phyloP scores from a whole-genome alignment of 2,113 vertebrate species.

The Fregetta grallaria region DNA sequence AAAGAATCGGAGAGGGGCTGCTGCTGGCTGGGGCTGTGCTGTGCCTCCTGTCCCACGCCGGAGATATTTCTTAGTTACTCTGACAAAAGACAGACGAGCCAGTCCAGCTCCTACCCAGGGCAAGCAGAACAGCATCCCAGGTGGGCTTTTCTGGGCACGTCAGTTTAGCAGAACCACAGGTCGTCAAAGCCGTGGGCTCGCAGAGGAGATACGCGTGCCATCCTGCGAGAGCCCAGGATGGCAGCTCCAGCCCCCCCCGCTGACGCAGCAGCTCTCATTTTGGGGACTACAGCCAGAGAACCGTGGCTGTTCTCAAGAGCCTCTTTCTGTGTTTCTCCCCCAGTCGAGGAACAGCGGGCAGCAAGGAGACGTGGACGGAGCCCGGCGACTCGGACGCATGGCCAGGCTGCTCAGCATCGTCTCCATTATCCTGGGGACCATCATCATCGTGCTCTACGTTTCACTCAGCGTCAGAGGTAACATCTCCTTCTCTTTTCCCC shows the following conservation, averaged over 20 bases:
- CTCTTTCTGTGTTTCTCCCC: background rate
- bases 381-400: slow-evolving; percentile 83
- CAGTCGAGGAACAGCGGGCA: slow-evolving; percentile 87
- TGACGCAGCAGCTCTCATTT: background rate
- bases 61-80: background rate
- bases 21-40: background rate
- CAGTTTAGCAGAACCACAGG: background rate
- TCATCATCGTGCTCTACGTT: slow-evolving; percentile 80
- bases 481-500: background rate
- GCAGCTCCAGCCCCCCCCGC: background rate
- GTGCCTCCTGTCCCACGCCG: background rate
- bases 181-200: accelerated
- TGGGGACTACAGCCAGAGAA: background rate
- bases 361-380: slow-evolving; percentile 84
- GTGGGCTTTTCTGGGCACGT: background rate
- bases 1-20: background rate
- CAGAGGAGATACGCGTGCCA: accelerated
- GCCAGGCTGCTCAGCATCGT: slow-evolving; percentile 84
- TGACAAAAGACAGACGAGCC: background rate
- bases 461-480: slow-evolving; percentile 82
- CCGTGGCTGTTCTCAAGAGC: background rate
- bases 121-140: background rate
- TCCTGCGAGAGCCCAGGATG: background rate
- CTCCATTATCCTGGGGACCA: slow-evolving; percentile 81
- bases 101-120: background rate